These are phyloP conservation scores for Dinoponera quadriceps DNA, from an alignment of 1,140 invertebrate genomes.

Conservation along the genomic window DNA sequence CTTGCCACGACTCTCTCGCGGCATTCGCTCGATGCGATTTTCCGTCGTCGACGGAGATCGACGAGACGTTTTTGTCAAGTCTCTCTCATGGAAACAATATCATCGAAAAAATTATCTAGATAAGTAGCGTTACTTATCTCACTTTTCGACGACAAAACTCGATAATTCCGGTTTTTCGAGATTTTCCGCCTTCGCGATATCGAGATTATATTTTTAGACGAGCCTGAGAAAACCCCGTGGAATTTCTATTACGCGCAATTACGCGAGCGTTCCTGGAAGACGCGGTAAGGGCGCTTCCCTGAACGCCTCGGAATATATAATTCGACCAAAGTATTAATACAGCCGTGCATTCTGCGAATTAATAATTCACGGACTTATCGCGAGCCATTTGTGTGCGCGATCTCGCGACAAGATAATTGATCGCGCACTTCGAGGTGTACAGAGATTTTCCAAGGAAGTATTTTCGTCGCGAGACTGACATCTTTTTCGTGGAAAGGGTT, in stretches of 20 bases:
- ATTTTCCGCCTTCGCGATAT: background rate
- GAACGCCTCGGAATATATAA: conserved; percentile 39
- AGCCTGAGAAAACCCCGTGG: no score
- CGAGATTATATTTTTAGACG: background rate
- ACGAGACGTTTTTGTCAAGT: no score
- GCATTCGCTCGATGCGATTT: conserved; percentile 2
- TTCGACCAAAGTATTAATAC: conserved; percentile 35
- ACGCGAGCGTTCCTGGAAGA: conserved; percentile 14
- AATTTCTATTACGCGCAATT: background rate
- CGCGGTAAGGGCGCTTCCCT: background rate
- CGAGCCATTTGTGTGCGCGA: background rate
- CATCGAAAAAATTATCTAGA: no score
- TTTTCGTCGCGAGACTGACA: no score
- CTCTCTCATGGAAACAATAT: no score
- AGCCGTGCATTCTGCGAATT: background rate
- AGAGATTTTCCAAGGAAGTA: background rate
- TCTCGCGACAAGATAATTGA: background rate
- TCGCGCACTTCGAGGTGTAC: background rate
- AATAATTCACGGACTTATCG: background rate
- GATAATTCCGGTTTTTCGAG: background rate
- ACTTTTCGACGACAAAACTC: conserved; percentile 28
- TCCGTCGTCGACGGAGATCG: background rate
- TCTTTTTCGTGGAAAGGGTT: no score
- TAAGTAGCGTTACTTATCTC: no score
- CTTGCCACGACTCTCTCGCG: background rate